phyloP scores from a whole-genome alignment of 2,888 invertebrate genomes.

The Lingula anatina region DNA sequence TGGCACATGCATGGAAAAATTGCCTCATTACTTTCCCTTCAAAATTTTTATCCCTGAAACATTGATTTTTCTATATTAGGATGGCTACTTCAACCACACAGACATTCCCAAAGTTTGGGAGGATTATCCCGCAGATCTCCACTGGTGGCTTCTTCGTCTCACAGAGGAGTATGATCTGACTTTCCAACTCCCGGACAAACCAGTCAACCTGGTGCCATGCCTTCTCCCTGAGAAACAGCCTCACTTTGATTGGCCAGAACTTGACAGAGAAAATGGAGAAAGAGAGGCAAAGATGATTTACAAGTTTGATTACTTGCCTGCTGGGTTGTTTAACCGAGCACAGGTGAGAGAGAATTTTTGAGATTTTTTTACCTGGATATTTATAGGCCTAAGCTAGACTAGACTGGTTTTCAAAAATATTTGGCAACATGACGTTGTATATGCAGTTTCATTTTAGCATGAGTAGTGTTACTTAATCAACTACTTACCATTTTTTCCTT shows the following conservation, averaged over 20 bases:
- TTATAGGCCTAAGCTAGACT: too few species aligned
- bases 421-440: too few species aligned
- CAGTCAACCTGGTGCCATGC: conserved; percentile 44
- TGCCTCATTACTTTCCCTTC: too few species aligned
- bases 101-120: conserved; percentile 40
- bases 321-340: conserved; percentile 50
- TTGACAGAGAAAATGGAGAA: conserved; percentile 19
- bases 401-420: too few species aligned
- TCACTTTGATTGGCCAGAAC: conserved; percentile 36
- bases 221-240: conserved; percentile 37
- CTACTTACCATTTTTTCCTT: conserved; percentile 2
- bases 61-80: conserved; percentile 21
- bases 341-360: conserved; percentile 30
- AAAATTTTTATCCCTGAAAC: not conserved
- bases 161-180: conserved; percentile 51
- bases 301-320: conserved; percentile 48
- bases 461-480: not conserved
- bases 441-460: too few species aligned
- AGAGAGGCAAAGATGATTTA: conserved; percentile 44
- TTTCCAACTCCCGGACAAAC: conserved; percentile 32
- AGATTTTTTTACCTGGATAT: too few species aligned
- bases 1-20: too few species aligned
- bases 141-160: conserved; percentile 44
- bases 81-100: conserved; percentile 35
- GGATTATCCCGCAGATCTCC: conserved; percentile 33